Conservation (phyloP, 2,797 vertebrate species). For the Darevskia mixta region DNA sequence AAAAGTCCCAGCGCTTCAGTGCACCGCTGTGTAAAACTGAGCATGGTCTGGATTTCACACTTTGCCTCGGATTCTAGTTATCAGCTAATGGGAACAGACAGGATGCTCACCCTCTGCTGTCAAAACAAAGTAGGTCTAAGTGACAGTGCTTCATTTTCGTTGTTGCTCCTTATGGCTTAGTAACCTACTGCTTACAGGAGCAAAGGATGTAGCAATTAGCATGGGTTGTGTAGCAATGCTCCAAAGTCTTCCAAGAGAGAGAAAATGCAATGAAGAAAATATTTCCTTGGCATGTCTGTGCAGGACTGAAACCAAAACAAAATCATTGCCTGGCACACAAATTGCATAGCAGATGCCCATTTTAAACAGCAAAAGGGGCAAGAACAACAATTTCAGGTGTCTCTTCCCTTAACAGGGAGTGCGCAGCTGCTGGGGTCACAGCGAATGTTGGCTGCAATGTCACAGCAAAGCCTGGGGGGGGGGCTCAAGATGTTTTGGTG, state of each 20-base stretch:
- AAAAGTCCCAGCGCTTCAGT: too few relatives aligned
- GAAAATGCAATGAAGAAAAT: conserved; percentile 30
- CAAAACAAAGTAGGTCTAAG: background rate
- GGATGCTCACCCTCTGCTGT: background rate
- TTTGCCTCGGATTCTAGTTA: too few relatives aligned
- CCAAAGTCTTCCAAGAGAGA: background rate
- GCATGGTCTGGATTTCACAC: too few relatives aligned
- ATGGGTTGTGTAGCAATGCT: background rate
- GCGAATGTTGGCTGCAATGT: accelerated
- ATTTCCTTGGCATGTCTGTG: conserved; percentile 26
- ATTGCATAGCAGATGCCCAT: conserved; percentile 31
- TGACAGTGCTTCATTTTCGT: background rate
- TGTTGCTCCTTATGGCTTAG: background rate
- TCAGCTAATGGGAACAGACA: background rate
- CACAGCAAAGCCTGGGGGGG: too few relatives aligned
- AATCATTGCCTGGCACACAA: background rate
- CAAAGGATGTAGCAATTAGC: background rate
- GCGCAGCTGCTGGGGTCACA: accelerated
- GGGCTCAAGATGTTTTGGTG: background rate
- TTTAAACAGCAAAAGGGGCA: conserved; percentile 5
- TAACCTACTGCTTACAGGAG: background rate
- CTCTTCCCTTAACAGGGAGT: background rate
- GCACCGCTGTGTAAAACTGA: too few relatives aligned
- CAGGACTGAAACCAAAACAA: conserved; percentile 41
- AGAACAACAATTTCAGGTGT: background rate